Base-by-base conservation (phyloP, 1,140 invertebrate genomes). In the Sycobia sp. region DNA sequence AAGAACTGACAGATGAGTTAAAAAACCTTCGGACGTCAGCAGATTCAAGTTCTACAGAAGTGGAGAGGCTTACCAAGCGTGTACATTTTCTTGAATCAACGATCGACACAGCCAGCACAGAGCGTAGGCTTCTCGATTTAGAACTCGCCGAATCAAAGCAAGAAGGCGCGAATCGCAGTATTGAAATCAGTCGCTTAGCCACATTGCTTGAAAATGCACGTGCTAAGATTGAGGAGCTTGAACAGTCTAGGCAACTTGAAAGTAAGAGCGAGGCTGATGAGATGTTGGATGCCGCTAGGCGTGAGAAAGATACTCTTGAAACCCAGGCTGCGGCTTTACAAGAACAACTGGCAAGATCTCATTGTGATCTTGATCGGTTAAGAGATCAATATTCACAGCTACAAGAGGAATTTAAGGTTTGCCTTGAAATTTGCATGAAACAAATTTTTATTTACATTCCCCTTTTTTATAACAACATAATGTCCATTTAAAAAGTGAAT, bases 181-280 rank as follows among this genome's bases (percentile, higher is more conserved):
- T 93, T 56, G 93, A 96, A 79, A 86, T 94, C 1, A 86, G 86
- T 67, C 85, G 91, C 46, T 81, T 93, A 51, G 88, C 87, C 25
- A 90, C 89, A 8, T 77, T 93, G 20, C 78, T 95, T 1, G 92
- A 95, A 61, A 91, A 91, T 76, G 92, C 93, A 2, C 87, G 91
- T 66, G 86, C 87, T 0, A 91, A 91, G 38, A 77, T 81, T 38
- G 75, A 75, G 10, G 78, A 82, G 25, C 43, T 81, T 14, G 78
- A 82, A 22, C 73, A 78, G 22, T 76, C 78, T 2, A 71, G 75
- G 18, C 70, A 78, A 61, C 74, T 82, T 11, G 77, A 79, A 32
- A 79, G 71, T 18, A 78, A 76, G 54, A 82, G 75, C 47, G 73
- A 83, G 54, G 77, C 81, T 20, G 89, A 91, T 64, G 89, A 91